Percentiles rank a stretch among this genome's conserved stretches.
Conservation (phyloP, 2,113 vertebrate genomes). For the Cichladusa arquata region DNA sequence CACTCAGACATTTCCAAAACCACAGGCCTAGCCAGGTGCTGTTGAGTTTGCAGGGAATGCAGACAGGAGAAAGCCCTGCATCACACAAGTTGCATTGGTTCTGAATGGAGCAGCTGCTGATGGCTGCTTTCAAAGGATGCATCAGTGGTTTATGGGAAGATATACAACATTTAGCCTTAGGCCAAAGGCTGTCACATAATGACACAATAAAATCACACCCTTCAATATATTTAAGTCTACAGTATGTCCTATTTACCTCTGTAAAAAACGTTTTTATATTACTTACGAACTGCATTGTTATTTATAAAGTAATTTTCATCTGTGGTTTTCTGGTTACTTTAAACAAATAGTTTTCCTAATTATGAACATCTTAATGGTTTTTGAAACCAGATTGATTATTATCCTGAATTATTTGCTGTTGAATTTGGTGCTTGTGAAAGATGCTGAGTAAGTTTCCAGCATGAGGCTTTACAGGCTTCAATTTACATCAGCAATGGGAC, state of each 20-base stretch:
- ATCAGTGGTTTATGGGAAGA: neutral
- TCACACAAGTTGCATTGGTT: neutral
- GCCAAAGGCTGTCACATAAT: neutral
- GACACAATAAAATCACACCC: neutral
- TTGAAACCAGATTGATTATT: neutral
- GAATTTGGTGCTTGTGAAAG: neutral
- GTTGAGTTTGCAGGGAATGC: neutral
- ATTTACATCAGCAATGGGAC: neutral
- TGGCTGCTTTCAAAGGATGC: neutral
- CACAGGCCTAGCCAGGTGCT: neutral
- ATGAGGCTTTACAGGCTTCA: neutral
- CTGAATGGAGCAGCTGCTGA: neutral
- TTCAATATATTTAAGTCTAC: neutral
- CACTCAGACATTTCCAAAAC: neutral
- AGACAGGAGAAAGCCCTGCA: neutral
- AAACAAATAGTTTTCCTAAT: neutral
- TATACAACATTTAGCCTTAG: neutral
- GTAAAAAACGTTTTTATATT: neutral
- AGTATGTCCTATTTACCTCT: neutral
- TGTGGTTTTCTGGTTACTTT: neutral
- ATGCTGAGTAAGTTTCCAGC: neutral
- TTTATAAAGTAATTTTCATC: neutral
- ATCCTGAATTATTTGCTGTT: neutral
- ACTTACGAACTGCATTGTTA: neutral
- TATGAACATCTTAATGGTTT: neutral